phyloP scores from a whole-genome alignment of 1,140 invertebrate genomes.

The Harlomillsia oculata region DNA sequence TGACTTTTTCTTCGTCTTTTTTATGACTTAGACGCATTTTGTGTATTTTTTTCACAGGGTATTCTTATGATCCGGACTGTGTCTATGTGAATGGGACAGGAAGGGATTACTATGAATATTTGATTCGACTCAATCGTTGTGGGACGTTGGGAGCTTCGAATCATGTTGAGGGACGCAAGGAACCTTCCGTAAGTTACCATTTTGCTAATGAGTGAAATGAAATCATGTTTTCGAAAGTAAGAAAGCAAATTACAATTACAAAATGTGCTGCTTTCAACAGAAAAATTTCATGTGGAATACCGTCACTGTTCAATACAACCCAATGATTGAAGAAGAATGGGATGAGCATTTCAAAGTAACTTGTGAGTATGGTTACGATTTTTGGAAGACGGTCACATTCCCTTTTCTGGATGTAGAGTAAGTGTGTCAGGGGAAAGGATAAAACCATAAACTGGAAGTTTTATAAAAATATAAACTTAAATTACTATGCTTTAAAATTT shows the following conservation, averaged over 20 bases:
- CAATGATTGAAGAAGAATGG: slow-evolving; percentile 84
- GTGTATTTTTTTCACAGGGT: slow-evolving; percentile 51
- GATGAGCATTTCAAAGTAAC: slow-evolving; percentile 94
- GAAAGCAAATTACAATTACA: not conserved
- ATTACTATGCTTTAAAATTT: slow-evolving; percentile 24
- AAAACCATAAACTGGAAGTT: not conserved
- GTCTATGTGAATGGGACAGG: slow-evolving; percentile 91
- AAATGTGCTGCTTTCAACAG: slow-evolving; percentile 39
- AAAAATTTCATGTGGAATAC: slow-evolving; percentile 96
- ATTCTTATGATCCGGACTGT: slow-evolving; percentile 85
- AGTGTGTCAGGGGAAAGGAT: slow-evolving; percentile 40
- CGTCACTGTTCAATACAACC: slow-evolving; percentile 86
- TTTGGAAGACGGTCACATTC: slow-evolving; percentile 93
- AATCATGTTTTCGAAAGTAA: not conserved
- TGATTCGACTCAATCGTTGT: slow-evolving; percentile 81
- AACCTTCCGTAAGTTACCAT: slow-evolving; percentile 59
- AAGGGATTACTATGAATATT: slow-evolving; percentile 82
- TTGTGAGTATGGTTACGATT: slow-evolving; percentile 90
- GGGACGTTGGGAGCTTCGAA: slow-evolving; percentile 81
- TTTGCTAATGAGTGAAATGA: not conserved
- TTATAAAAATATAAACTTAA: not conserved
- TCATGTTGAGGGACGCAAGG: slow-evolving; percentile 69
- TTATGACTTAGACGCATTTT: no score
- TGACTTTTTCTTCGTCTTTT: not conserved
- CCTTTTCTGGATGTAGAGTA: slow-evolving; percentile 89